Evolutionary conservation across 2,888 invertebrate species (phyloP).

Genomic region (Cryptocheilus praepositus): DNA sequence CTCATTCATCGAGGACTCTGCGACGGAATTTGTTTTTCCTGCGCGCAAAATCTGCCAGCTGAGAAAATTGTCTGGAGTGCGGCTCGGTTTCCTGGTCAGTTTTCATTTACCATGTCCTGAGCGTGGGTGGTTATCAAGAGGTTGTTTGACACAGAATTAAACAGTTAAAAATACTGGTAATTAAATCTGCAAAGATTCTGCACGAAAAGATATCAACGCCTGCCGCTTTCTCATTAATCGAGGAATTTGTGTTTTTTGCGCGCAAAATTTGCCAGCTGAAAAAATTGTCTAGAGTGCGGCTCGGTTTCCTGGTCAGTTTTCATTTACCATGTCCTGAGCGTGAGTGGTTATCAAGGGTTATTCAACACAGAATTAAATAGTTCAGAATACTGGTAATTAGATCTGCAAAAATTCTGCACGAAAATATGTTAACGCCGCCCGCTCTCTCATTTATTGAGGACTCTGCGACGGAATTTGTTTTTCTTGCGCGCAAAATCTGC

Average conservation of each 20-base stretch:
- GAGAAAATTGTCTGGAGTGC: slow-evolving; percentile 29
- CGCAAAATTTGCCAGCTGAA: slow-evolving; percentile 35
- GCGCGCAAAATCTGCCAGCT: slow-evolving; percentile 32
- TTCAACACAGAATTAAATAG: too few relatives aligned
- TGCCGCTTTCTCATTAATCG: slow-evolving; percentile 22
- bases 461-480: slow-evolving; percentile 17
- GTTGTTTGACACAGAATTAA: too few relatives aligned
- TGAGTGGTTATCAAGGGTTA: too few relatives aligned
- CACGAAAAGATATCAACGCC: too few relatives aligned
- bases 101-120: too few relatives aligned
- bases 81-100: slow-evolving; percentile 22
- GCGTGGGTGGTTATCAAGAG: too few relatives aligned
- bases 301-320: slow-evolving; percentile 20
- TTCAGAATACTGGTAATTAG: too few relatives aligned
- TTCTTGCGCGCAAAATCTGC: slow-evolving; percentile 10
- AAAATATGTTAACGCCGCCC: slow-evolving; percentile 48
- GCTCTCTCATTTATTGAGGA: slow-evolving; percentile 16
- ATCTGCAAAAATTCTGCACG: too few relatives aligned
- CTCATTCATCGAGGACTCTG: slow-evolving; percentile 11
- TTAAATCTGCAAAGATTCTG: too few relatives aligned
- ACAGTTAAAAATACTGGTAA: too few relatives aligned
- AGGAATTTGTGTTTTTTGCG: slow-evolving; percentile 19
- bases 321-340: too few relatives aligned
- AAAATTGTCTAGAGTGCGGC: slow-evolving; percentile 24
- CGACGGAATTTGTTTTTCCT: slow-evolving; percentile 17